Base-by-base conservation (phyloP, 2,797 vertebrate species). In the Potorous gilbertii region DNA sequence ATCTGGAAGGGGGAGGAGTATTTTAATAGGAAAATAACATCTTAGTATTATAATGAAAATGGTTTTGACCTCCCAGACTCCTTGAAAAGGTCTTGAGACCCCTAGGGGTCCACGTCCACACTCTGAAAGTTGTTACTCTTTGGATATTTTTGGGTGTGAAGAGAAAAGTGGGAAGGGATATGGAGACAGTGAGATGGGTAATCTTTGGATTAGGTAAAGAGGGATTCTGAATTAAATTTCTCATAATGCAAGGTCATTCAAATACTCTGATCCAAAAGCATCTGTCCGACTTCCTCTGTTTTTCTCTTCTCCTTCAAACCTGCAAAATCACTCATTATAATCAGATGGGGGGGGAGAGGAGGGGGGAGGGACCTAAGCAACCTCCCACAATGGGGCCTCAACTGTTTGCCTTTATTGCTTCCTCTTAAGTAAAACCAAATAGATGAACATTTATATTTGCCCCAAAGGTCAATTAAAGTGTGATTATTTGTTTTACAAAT, bases 401-500 rank as follows among this genome's bases (percentile, higher is more conserved):
- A 46, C 24, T 87, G 74, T 46, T 87, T 87, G 74, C 66, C n/a
- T 40, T 74, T 74, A 74, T 87, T 50, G 40, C 50, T 8, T 24
- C 6, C 16, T 66, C 28, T 90, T 12, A 10, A 46, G 81, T 34
- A 91, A 55, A 87, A 90, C 56, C 55, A 95, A 92, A 94, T 54
- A 92, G 62, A 90, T 28, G 56, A 89, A 90, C 24, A 16, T 0
- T 87, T 46, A 21, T 27, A 27, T 50, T 50, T n/a, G 56, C 54
- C 29, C 31, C 81, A 24, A 66, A 96, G 56, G 66, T 90, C 93
- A 54, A 93, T 74, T 90, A 92, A 94, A 95, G 59, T 50, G 13
- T n/a, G 87, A 91, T 91, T 90, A 93, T 95, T 97, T 96, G 95
- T 94, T 94, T 94, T 93, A 92, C 92, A 0, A 92, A 97, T 90